Percentiles rank a stretch among this genome's conserved stretches.
These are phyloP conservation scores for Arvicanthis niloticus DNA, from an alignment of 2,113 vertebrate genomes.

Conservation along the genomic window DNA sequence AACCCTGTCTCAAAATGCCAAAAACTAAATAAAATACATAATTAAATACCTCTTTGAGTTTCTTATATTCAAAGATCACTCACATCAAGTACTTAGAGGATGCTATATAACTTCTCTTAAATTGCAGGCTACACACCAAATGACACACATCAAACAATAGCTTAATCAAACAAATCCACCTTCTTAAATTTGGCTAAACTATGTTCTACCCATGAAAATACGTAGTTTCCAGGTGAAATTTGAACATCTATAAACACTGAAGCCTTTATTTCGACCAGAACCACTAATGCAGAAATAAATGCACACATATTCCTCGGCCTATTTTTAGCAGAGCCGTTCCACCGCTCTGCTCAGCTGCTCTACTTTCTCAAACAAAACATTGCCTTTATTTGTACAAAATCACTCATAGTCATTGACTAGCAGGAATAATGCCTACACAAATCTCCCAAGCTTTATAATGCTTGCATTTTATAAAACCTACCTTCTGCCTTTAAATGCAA, in stretches of 20 bases:
- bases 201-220: neutral
- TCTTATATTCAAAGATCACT: neutral
- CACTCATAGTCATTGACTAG: constrained; percentile 45
- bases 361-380: constrained; percentile 72
- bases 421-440: constrained; percentile 62
- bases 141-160: neutral
- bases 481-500: constrained; percentile 55
- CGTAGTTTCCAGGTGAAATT: constrained; percentile 56
- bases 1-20: neutral
- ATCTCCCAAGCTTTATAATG: constrained; percentile 51
- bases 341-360: neutral
- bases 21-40: neutral
- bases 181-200: constrained; percentile 22
- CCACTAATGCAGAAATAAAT: constrained; percentile 71
- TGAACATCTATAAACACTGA: constrained; percentile 64
- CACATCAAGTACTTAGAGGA: neutral
- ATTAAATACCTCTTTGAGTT: neutral
- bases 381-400: constrained; percentile 70
- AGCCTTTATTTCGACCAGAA: constrained; percentile 47
- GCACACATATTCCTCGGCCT: constrained; percentile 28
- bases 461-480: constrained; percentile 51
- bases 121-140: neutral
- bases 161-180: neutral
- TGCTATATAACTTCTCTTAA: neutral
- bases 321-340: constrained; percentile 69